Conservation (phyloP, 2,113 vertebrate genomes). For the Cebus imitator region DNA sequence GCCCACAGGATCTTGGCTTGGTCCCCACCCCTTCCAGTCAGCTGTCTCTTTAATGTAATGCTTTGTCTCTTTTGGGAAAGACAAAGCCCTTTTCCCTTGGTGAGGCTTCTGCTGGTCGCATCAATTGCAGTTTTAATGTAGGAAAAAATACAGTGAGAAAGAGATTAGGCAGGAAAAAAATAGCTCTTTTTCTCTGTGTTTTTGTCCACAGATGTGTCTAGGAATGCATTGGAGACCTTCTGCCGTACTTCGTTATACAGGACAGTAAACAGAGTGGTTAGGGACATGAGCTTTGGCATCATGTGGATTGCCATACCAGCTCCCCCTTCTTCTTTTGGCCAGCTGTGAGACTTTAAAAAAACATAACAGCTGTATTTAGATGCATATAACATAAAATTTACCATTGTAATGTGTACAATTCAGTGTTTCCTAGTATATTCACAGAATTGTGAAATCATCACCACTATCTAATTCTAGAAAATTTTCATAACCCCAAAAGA, state of each 20-base stretch:
- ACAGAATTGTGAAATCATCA: not conserved
- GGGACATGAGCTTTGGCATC: not conserved
- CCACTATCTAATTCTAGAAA: not conserved
- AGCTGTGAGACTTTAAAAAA: not conserved
- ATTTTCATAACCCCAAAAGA: not conserved
- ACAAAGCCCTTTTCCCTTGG: not conserved
- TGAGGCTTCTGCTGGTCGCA: not conserved
- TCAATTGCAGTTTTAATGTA: not conserved
- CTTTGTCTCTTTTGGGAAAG: constrained; percentile 22
- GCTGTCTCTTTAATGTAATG: constrained; percentile 7
- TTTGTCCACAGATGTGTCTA: not conserved
- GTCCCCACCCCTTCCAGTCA: not conserved
- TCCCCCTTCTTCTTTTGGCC: not conserved
- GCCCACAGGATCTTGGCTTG: not conserved
- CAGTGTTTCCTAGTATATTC: not conserved
- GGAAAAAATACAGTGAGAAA: not conserved
- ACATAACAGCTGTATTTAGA: not conserved
- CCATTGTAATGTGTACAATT: not conserved
- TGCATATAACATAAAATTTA: not conserved
- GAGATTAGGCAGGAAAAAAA: not conserved
- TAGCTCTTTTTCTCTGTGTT: not conserved
- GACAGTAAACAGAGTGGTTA: not conserved
- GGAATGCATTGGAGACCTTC: constrained; percentile 6
- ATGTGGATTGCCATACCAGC: not conserved
- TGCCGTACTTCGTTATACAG: not conserved